These are phyloP conservation scores for Diloba caeruleocephala DNA, from an alignment of 2,888 invertebrate species.

Conservation along the genomic window DNA sequence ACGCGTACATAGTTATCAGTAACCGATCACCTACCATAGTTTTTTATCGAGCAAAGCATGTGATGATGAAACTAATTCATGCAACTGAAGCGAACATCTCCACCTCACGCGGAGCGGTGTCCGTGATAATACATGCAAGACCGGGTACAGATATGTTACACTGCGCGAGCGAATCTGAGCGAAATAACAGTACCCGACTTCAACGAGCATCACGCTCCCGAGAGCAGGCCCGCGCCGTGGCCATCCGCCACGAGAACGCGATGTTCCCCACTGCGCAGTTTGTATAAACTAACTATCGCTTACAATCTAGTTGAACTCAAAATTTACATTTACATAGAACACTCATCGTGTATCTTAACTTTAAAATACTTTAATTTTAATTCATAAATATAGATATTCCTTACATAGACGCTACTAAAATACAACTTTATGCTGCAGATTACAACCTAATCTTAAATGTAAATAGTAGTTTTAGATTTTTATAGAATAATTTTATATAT, in stretches of 20 bases:
- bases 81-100: conserved; percentile 44
- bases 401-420: conserved; percentile 77
- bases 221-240: conserved; percentile 26
- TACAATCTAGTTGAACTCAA: conserved; percentile 81
- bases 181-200: conserved; percentile 75
- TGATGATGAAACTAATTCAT: conserved; percentile 51
- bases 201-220: conserved; percentile 46
- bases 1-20: conserved; percentile 70
- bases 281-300: conserved; percentile 65
- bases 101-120: conserved; percentile 20
- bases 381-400: conserved; percentile 86
- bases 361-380: conserved; percentile 81
- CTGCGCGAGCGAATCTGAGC: conserved; percentile 81
- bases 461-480: conserved; percentile 81
- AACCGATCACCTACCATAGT: conserved; percentile 58
- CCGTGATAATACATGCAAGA: conserved; percentile 39
- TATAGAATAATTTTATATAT: conserved; percentile 71
- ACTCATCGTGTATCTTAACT: conserved; percentile 79
- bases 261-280: conserved; percentile 56
- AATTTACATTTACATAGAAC: conserved; percentile 85
- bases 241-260: conserved; percentile 33
- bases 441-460: conserved; percentile 81
- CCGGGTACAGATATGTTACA: conserved; percentile 53
- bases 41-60: conserved; percentile 58
- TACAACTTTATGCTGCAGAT: conserved; percentile 76